Conservation (phyloP, 2,113 vertebrate species). For the Noturus placidus region DNA sequence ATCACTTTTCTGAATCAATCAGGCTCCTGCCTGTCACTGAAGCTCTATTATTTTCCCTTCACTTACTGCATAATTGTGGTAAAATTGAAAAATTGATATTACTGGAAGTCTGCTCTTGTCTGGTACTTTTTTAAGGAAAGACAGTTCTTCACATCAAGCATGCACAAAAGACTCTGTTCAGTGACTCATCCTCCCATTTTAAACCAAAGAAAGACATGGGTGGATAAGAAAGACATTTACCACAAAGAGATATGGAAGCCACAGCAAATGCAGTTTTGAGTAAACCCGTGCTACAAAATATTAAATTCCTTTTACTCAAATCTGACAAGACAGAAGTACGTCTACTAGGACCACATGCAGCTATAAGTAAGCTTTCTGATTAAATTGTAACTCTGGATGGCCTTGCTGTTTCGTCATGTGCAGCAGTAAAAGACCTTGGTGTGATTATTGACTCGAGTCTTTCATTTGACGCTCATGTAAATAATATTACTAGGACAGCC, state of each 20-base stretch:
- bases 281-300: not conserved
- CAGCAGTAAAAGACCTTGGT: no score
- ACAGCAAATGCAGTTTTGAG: not conserved
- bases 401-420: no score
- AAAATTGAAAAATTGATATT: not conserved
- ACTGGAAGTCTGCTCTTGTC: not conserved
- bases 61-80: not conserved
- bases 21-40: not conserved
- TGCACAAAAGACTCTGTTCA: not conserved
- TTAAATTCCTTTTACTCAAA: no score
- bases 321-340: no score
- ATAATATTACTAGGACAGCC: no score
- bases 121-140: no score
- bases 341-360: no score
- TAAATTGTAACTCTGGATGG: no score
- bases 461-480: no score
- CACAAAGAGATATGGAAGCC: not conserved
- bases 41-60: not conserved
- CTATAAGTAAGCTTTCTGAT: no score
- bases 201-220: not conserved
- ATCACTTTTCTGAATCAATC: slow-evolving; percentile 1
- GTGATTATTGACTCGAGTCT: no score
- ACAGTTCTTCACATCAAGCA: not conserved
- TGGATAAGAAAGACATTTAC: not conserved
- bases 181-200: not conserved